Percentiles rank a stretch among this genome's conserved stretches.
Conservation (phyloP, 2,797 vertebrate genomes). For the Periophthalmus magnuspinnatus region DNA sequence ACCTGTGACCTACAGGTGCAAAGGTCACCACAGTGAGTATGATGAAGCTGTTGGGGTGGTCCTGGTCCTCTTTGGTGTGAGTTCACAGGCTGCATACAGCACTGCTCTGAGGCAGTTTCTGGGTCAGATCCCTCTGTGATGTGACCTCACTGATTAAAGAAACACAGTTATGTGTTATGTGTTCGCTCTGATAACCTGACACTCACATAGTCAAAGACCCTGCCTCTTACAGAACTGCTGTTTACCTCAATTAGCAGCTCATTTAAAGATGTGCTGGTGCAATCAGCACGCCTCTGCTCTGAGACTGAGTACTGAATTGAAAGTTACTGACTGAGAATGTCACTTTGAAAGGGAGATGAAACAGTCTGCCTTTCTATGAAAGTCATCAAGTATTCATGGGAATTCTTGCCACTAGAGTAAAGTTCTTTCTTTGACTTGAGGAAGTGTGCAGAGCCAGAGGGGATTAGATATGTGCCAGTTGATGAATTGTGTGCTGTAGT, state of each 20-base stretch:
- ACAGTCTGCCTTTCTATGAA: slow-evolving; percentile 59
- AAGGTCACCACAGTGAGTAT: slow-evolving; percentile 54
- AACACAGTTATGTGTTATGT: slow-evolving; percentile 59
- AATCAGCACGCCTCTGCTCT: slow-evolving; percentile 56
- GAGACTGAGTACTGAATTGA: slow-evolving; percentile 42
- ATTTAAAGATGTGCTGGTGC: slow-evolving; percentile 62
- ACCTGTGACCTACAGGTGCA: slow-evolving; percentile 50
- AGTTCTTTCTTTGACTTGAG: slow-evolving; percentile 78
- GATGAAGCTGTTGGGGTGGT: slow-evolving; percentile 68
- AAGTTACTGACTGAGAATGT: slow-evolving; percentile 60
- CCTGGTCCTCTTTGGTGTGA: slow-evolving; percentile 48
- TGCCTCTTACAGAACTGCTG: slow-evolving; percentile 60
- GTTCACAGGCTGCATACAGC: slow-evolving; percentile 54
- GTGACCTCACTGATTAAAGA: slow-evolving; percentile 63
- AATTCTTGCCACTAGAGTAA: slow-evolving; percentile 78
- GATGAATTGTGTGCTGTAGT: slow-evolving; percentile 80
- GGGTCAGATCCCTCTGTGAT: slow-evolving; percentile 59
- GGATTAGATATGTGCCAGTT: slow-evolving; percentile 76
- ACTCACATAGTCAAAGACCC: slow-evolving; percentile 40
- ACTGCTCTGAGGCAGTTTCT: slow-evolving; percentile 36
- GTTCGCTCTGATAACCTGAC: slow-evolving; percentile 37
- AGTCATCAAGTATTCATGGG: slow-evolving; percentile 77
- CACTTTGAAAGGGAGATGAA: slow-evolving; percentile 73
- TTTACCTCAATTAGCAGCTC: slow-evolving; percentile 71
- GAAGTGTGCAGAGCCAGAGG: slow-evolving; percentile 72